Evolutionary conservation across 1,140 invertebrate genomes (phyloP), one percentile per base, ranked within the genome.

Genomic region (Lepidotrigona ventralis): DNA sequence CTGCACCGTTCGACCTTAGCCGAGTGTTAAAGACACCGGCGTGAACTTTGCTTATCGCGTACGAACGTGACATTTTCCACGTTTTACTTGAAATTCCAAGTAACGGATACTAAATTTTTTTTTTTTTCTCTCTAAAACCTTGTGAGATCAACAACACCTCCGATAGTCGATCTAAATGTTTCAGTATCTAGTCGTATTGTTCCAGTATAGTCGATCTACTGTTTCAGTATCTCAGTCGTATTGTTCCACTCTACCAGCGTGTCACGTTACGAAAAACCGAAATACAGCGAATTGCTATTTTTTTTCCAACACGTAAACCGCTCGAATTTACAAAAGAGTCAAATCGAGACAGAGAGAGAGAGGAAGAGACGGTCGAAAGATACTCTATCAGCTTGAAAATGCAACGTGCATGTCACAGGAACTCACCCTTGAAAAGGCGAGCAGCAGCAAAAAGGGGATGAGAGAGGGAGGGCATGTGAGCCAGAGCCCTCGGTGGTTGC

Each of bases 401-500:
- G 39, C 39, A 46, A 69, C 54, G 66, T 70, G 56, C 66, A n/a
- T 51, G 66, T 53, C 77, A 39, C 77, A 23, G 77, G 77, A 53
- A 71, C 21, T 79, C 58, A 60, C 58, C 58, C 77, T 79, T 79
- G 77, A 79, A 79, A 79, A 79, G 76, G 21, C 29, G 39, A n/a
- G 60, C 33, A 33, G 8, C 23, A 69, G 39, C 39, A 46, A 46
- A 46, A 46, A 14, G 53, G 63, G 53, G n/a, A 64, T 17, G 58
- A 46, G 79, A 1, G 56, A 33, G 79, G 8, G 56, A 33, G 56
- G 23, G 68, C 29, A 29, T 33, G 46, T 14, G 58, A 66, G 71
- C 51, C 78, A 60, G 23, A 60, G 58, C 69, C 79, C 79, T 66
- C 33, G 19, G 64, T 26, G 74, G 58, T 85, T 85, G 84, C 84